Evolutionary conservation across 2,888 invertebrate genomes (phyloP).

Genomic region (Drosophila prostipennis): DNA sequence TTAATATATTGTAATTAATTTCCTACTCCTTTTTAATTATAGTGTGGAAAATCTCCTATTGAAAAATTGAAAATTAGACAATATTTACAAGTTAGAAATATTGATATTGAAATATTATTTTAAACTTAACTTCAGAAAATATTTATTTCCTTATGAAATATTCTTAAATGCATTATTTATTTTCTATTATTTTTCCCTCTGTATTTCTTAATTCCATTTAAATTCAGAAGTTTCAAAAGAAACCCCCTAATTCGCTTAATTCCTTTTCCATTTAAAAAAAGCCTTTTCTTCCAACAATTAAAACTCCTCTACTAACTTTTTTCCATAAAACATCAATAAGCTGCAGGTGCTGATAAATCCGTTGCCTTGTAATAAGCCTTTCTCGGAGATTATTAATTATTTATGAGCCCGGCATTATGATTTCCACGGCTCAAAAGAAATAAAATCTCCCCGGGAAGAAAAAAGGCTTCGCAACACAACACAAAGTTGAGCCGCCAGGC

Average conservation of each 20-base stretch:
- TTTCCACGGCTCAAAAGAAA: conserved; percentile 17
- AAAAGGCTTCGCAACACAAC: not conserved
- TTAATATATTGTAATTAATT: too few relatives aligned
- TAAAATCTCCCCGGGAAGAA: not conserved
- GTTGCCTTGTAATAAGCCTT: conserved; percentile 20
- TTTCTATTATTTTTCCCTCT: too few relatives aligned
- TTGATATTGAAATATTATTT: too few relatives aligned
- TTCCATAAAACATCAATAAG: not conserved
- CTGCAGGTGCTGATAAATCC: conserved; percentile 8
- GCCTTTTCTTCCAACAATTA: too few relatives aligned
- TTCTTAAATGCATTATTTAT: too few relatives aligned
- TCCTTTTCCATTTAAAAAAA: not conserved
- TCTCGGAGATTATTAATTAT: conserved; percentile 35
- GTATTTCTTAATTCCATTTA: too few relatives aligned
- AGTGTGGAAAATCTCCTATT: too few relatives aligned
- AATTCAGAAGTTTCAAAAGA: not conserved
- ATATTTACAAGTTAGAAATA: too few relatives aligned
- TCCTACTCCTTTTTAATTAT: too few relatives aligned
- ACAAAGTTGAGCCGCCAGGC: conserved; percentile 4
- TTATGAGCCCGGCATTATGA: conserved; percentile 30
- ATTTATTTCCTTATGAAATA: too few relatives aligned
- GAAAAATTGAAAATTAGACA: too few relatives aligned
- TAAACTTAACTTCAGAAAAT: too few relatives aligned
- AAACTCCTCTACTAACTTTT: not conserved
- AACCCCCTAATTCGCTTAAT: conserved; percentile 1